These are phyloP conservation scores for Trichonephila inaurata DNA, from an alignment of 1,140 invertebrate genomes.

Conservation along the genomic window DNA sequence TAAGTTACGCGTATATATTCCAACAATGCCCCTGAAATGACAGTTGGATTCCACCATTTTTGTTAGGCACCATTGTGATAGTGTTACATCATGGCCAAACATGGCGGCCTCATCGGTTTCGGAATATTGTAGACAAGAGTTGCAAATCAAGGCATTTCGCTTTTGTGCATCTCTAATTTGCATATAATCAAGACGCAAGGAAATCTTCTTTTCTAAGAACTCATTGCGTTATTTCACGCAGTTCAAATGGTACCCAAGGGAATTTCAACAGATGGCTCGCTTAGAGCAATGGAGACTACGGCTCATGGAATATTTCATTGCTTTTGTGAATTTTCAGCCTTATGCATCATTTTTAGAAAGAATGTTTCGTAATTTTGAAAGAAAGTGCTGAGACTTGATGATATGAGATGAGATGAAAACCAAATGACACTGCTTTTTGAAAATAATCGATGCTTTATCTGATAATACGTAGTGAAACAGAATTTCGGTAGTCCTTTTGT, in stretches of 20 bases:
- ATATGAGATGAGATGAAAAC: not conserved
- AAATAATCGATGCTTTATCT: constrained; percentile 1
- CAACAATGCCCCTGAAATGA: not conserved
- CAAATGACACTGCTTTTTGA: not conserved
- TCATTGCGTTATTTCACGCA: not conserved
- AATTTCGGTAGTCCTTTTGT: not conserved
- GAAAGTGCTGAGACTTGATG: not conserved
- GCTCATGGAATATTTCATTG: constrained; percentile 47
- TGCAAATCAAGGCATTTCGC: constrained; percentile 40
- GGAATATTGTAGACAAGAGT: not conserved
- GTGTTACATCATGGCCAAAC: not conserved
- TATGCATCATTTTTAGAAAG: not conserved
- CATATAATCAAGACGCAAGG: constrained; percentile 58
- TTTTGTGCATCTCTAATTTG: constrained; percentile 18
- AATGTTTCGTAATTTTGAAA: not conserved
- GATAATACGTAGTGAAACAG: not conserved
- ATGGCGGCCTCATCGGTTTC: not conserved
- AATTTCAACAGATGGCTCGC: constrained; percentile 51
- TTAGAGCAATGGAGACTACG: constrained; percentile 19
- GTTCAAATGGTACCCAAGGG: constrained; percentile 42
- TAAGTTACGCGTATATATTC: too few relatives aligned
- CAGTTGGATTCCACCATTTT: not conserved
- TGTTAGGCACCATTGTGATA: not conserved
- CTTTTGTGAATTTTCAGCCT: not conserved
- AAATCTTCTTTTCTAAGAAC: constrained; percentile 47